Percentiles rank a stretch among this genome's conserved stretches.
phyloP scores from a whole-genome alignment of 2,888 invertebrate genomes.

The Salticus scenicus region DNA sequence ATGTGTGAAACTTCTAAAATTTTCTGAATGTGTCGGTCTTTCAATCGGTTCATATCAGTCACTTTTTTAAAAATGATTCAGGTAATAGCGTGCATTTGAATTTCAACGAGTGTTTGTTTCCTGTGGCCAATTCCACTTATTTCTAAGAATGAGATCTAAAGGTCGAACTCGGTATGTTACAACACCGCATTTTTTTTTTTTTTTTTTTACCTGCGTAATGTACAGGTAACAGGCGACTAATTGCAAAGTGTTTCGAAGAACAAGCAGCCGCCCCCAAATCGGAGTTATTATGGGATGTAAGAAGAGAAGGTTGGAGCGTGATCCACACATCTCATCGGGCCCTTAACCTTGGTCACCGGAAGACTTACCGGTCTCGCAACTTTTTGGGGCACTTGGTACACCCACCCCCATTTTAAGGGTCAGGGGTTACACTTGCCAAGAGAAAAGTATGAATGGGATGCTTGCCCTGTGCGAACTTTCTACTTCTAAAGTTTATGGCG shows the following conservation, averaged over 20 bases:
- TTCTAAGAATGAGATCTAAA: not conserved
- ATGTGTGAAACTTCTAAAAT: too few species aligned
- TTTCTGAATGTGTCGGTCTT: too few species aligned
- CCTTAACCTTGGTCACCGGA: slow-evolving; percentile 58
- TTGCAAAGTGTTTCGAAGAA: slow-evolving; percentile 22
- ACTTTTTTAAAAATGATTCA: too few species aligned
- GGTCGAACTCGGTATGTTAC: slow-evolving; percentile 8
- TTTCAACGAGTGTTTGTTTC: not conserved
- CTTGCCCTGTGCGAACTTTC: slow-evolving; percentile 33
- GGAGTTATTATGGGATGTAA: not conserved
- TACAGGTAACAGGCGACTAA: slow-evolving; percentile 12
- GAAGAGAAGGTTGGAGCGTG: slow-evolving; percentile 19
- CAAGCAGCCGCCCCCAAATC: slow-evolving; percentile 7
- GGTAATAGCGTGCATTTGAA: too few species aligned
- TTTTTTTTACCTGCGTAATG: slow-evolving; percentile 3
- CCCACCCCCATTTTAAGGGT: slow-evolving; percentile 42
- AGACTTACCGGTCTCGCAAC: slow-evolving; percentile 65
- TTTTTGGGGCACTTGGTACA: slow-evolving; percentile 30
- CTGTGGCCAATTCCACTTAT: not conserved
- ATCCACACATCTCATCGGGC: slow-evolving; percentile 40
- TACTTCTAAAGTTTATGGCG: slow-evolving; percentile 20
- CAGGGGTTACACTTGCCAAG: slow-evolving; percentile 40
- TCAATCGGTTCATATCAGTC: too few species aligned
- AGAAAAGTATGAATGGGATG: slow-evolving; percentile 59
- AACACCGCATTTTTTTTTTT: not conserved